Conservation (phyloP, 2,888 invertebrate species). For the Yponomeuta cagnagella region DNA sequence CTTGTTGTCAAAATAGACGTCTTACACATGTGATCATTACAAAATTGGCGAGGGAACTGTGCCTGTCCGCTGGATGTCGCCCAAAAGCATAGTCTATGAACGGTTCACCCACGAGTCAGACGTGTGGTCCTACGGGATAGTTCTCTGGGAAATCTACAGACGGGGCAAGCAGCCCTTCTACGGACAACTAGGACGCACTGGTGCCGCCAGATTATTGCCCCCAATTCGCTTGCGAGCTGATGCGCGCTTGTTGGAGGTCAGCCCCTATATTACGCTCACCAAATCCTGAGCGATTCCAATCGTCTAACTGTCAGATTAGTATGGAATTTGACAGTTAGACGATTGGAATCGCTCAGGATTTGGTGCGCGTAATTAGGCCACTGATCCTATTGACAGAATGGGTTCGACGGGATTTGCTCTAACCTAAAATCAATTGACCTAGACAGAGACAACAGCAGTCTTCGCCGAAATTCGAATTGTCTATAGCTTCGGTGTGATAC, state of each 20-base stretch:
- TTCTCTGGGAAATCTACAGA: constrained; percentile 95
- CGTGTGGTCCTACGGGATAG: constrained; percentile 94
- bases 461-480: constrained; percentile 34
- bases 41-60: constrained; percentile 88
- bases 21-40: constrained; percentile 95
- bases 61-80: constrained; percentile 97
- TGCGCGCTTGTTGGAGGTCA: constrained; percentile 88
- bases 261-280: no score
- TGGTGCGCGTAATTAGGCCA: no score
- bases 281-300: no score
- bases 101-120: constrained; percentile 93
- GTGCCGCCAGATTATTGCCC: constrained; percentile 88
- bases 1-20: constrained; percentile 93
- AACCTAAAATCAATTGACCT: constrained; percentile 72
- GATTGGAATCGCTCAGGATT: no score
- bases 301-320: no score
- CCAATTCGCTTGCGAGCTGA: constrained; percentile 81
- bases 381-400: constrained; percentile 86
- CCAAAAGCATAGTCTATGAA: constrained; percentile 92
- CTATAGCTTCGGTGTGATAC: constrained; percentile 15
- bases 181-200: constrained; percentile 89
- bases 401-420: constrained; percentile 81
- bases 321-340: no score
- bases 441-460: constrained; percentile 31
- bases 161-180: constrained; percentile 95